These are phyloP conservation scores for Acanthopleura granulata DNA, from an alignment of 2,888 invertebrate species.

Conservation along the genomic window DNA sequence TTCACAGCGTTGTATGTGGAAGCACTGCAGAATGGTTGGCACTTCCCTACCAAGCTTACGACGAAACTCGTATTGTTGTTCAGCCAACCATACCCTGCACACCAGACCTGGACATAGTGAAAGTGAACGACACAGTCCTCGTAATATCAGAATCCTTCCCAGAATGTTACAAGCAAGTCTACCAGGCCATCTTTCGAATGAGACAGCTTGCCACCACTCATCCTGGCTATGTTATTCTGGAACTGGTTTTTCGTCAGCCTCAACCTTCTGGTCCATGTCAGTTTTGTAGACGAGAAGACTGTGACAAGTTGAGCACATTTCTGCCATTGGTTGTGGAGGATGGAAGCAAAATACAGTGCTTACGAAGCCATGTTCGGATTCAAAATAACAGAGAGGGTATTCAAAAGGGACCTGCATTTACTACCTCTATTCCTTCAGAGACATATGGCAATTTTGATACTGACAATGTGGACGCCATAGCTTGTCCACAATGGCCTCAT, in stretches of 20 bases:
- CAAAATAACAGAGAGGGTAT: no score
- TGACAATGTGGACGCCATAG: conserved; percentile 35
- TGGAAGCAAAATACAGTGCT: no score
- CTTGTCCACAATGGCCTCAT: conserved; percentile 43
- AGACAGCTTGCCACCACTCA: neutral
- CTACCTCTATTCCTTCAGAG: no score
- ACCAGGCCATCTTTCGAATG: neutral
- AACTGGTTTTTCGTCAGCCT: neutral
- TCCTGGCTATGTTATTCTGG: neutral
- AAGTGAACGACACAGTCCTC: neutral
- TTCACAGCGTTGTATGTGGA: neutral
- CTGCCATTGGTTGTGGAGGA: no score
- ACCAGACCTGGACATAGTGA: neutral
- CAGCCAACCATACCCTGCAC: neutral
- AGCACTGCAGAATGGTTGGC: neutral
- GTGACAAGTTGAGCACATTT: no score
- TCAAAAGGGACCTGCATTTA: no score
- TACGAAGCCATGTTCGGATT: no score
- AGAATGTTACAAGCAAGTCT: no score
- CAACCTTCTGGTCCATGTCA: no score
- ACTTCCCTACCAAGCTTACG: neutral
- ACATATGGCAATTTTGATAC: conserved; percentile 12
- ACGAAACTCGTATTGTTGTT: neutral
- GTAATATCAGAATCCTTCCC: neutral
- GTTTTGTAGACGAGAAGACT: no score